A percentile compares a stretch with the other conserved stretches of the same genome.
Evolutionary conservation across 2,797 vertebrate species (phyloP).

Genomic region (Garrulus glandarius): DNA sequence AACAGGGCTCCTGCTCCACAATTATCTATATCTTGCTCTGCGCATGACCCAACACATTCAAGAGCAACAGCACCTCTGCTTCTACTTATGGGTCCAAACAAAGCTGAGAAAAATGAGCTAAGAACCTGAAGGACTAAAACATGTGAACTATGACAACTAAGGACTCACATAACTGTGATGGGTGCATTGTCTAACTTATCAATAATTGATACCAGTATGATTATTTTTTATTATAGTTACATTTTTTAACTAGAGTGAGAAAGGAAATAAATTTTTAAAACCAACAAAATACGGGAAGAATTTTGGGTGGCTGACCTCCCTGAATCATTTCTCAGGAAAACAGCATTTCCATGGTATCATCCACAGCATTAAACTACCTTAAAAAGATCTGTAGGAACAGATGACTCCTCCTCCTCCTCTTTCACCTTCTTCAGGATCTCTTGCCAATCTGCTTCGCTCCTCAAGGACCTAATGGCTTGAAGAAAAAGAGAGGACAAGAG

Average conservation of each 20-base stretch:
- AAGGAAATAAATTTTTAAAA: neutral
- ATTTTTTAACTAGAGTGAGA: neutral
- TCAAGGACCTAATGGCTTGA: constrained; percentile 85
- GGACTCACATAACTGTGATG: neutral
- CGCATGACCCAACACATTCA: neutral
- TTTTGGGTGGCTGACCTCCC: neutral
- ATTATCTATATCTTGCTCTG: neutral
- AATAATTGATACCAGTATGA: neutral
- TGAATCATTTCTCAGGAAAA: neutral
- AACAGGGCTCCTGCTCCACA: neutral
- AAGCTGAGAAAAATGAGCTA: neutral
- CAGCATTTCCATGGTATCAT: neutral
- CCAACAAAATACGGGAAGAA: neutral
- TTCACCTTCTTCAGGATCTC: constrained; percentile 84
- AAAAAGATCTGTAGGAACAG: constrained; percentile 86
- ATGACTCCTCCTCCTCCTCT: constrained; percentile 84
- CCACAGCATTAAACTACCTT: constrained; percentile 76
- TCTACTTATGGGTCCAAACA: neutral
- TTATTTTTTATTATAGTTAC: neutral
- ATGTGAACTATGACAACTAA: neutral
- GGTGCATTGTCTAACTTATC: neutral
- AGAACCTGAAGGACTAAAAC: neutral
- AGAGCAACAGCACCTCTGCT: neutral
- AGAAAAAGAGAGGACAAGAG: constrained; percentile 7
- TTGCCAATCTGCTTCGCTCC: constrained; percentile 87